Evolutionary conservation across 2,888 invertebrate genomes (phyloP), one percentile per base, ranked within the genome.

Genomic region (Monopis laevigella): DNA sequence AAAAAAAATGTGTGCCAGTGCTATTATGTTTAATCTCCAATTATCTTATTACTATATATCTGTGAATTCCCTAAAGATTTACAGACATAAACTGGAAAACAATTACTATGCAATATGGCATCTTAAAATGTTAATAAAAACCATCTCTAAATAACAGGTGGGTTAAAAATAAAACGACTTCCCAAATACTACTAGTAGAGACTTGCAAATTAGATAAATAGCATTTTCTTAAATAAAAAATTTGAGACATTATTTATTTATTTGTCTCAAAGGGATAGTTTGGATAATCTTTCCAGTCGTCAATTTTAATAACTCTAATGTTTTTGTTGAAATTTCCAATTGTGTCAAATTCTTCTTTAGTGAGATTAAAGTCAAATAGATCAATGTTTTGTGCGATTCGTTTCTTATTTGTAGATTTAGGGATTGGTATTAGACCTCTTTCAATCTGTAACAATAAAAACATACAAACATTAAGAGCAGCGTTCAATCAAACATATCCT

Each of bases 281-380:
- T 10, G 51, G 50, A 34, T 48, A 45, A 19, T 46, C 38, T 19
- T 47, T 44, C 41, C 41, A 50, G 0, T 43, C 45, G 0, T 14
- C 43, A 29, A 26, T 38, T 36, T 39, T 45, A 24, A 43, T 45
- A 13, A 68, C 45, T 10, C 64, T 55, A 6, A 51, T 53, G 40
- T 70, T 59, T 18, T 52, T 68, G 44, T 84, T 69, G 43, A 77
- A 85, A 5, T 67, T 59, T 46, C 81, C 82, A 40, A 86, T 61
- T 2, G 69, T 49, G 0, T 58, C 52, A 8, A 84, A 65, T 45
- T 86, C 86, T 8, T 82, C 73, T 1, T 69, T 53, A 1, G 66
- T 65, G 10, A 86, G 57, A 43, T 73, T 54, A 58, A 86, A 86
- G 58, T 86, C 82, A 43, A 86, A 86, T 1, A 86, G 59, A 40